These are phyloP conservation scores for Nixonia krombeini DNA, from an alignment of 1,140 invertebrate genomes.

Conservation along the genomic window DNA sequence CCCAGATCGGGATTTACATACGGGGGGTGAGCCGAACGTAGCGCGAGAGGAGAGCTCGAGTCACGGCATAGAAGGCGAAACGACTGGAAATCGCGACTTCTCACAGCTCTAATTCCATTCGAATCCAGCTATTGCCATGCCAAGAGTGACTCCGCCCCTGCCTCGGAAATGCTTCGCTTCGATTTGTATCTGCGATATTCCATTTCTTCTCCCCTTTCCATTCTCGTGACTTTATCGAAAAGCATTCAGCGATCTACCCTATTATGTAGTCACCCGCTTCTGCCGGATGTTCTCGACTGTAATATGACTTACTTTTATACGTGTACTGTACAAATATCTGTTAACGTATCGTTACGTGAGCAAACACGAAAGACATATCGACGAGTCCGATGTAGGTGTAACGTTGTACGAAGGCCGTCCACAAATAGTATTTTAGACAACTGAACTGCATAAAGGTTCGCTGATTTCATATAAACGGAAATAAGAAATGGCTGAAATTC, in stretches of 20 bases:
- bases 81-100: slow-evolving; percentile 9
- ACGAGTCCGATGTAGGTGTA: not conserved
- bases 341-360: slow-evolving; percentile 13
- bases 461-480: not conserved
- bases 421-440: not conserved
- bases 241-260: not conserved
- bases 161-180: not conserved
- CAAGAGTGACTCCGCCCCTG: not conserved
- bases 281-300: not conserved
- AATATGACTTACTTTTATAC: not conserved
- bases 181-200: slow-evolving; percentile 3
- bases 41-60: slow-evolving; percentile 8
- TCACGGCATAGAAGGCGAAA: slow-evolving; percentile 18
- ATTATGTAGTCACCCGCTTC: not conserved
- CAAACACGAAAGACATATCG: slow-evolving; percentile 14
- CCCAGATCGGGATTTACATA: slow-evolving; percentile 70
- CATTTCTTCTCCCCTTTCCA: not conserved
- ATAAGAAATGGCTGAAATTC: too few species aligned
- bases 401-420: not conserved
- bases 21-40: slow-evolving; percentile 26
- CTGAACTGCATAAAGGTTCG: not conserved
- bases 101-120: not conserved
- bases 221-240: not conserved
- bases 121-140: slow-evolving; percentile 7
- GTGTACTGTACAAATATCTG: not conserved